Conservation (phyloP, 2,888 invertebrate genomes). For the Plagodis pulveraria region DNA sequence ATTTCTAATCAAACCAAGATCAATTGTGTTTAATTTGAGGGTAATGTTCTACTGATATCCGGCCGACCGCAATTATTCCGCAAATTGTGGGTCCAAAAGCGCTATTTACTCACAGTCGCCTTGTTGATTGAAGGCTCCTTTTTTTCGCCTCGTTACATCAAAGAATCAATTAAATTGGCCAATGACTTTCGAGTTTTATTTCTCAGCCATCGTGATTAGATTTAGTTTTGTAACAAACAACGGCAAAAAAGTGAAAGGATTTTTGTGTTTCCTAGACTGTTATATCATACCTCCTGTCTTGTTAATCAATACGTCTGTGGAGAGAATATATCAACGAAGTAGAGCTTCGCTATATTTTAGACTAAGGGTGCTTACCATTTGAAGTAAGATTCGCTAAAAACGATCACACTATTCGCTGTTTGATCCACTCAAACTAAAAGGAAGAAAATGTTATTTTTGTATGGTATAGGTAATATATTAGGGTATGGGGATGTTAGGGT, state of each 20-base stretch:
- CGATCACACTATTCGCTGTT: too few species aligned
- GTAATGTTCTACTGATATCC: conserved; percentile 38
- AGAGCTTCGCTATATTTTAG: too few species aligned
- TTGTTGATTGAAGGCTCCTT: conserved; percentile 4
- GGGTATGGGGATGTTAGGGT: too few species aligned
- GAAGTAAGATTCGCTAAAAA: too few species aligned
- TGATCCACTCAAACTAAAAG: too few species aligned
- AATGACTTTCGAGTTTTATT: conserved; percentile 6
- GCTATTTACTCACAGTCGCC: background rate
- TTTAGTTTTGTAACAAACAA: conserved; percentile 7
- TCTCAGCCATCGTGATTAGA: conserved; percentile 4
- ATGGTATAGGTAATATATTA: too few species aligned
- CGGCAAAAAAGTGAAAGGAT: conserved; percentile 17
- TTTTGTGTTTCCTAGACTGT: conserved; percentile 13
- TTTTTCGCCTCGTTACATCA: conserved; percentile 6
- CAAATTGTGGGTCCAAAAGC: conserved; percentile 35
- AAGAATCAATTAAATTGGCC: conserved; percentile 8
- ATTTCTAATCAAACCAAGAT: conserved; percentile 40
- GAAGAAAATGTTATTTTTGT: too few species aligned
- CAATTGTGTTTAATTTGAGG: conserved; percentile 38
- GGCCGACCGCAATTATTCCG: conserved; percentile 37
- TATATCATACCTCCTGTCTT: conserved; percentile 2
- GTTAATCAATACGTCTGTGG: background rate
- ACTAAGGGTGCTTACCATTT: too few species aligned
- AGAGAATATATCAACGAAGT: too few species aligned